Percentiles rank a stretch among this genome's conserved stretches.
Evolutionary conservation across 2,888 invertebrate genomes (phyloP).

Genomic region (Boloria euphrosyne): DNA sequence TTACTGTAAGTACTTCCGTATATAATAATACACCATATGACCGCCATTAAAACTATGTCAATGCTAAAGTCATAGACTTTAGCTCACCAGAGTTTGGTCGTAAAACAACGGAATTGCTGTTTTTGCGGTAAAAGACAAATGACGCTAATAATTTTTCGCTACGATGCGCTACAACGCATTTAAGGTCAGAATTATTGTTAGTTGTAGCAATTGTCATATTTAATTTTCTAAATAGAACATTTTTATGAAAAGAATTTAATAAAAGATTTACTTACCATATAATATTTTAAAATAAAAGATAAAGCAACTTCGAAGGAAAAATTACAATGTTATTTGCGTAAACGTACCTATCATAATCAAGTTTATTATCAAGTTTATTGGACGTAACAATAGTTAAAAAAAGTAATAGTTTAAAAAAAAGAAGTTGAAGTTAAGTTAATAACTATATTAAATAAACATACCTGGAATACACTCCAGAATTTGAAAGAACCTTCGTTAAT

Average conservation of each 20-base stretch:
- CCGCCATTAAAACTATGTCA: constrained; percentile 67
- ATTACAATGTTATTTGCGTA: no score
- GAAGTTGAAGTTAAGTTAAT: no score
- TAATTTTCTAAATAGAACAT: constrained; percentile 1
- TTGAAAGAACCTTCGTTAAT: constrained; percentile 94
- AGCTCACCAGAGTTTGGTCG: constrained; percentile 51
- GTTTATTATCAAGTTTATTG: no score
- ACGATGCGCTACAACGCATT: constrained; percentile 75
- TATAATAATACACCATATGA: constrained; percentile 28
- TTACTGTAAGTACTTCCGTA: constrained; percentile 28
- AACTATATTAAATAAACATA: constrained; percentile 54
- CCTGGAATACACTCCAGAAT: constrained; percentile 94
- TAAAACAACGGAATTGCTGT: constrained; percentile 61
- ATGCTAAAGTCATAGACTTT: constrained; percentile 62
- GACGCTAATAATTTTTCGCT: constrained; percentile 71
- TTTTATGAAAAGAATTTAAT: not conserved
- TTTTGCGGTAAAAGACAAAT: constrained; percentile 60
- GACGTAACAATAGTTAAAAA: not conserved
- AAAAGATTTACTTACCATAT: no score
- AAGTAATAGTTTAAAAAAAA: no score
- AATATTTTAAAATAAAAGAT: no score
- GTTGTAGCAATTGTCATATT: constrained; percentile 46
- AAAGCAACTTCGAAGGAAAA: no score
- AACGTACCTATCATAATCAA: no score
- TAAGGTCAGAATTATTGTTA: constrained; percentile 68